A percentile compares a stretch with the other conserved stretches of the same genome.
Conservation (phyloP, 2,113 vertebrate genomes). For the Xiphophorus maculatus region DNA sequence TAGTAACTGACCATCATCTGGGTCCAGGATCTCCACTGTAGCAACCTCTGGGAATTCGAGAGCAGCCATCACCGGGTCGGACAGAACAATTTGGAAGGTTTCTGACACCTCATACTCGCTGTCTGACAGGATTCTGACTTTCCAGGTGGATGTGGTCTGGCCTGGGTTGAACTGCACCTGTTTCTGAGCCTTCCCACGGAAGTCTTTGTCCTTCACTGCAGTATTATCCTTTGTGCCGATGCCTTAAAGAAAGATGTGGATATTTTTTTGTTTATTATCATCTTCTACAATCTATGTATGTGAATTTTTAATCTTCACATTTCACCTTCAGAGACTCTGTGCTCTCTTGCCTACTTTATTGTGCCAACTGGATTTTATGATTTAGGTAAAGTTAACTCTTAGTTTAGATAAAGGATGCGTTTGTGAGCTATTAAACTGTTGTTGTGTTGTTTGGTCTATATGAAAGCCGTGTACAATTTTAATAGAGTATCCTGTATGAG, state of each 20-base stretch:
- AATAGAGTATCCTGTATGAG: not conserved
- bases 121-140: conserved; percentile 87
- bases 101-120: conserved; percentile 87
- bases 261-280: not conserved
- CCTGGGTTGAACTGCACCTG: conserved; percentile 98
- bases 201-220: conserved; percentile 90
- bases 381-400: not conserved
- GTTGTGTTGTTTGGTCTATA: not conserved
- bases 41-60: conserved; percentile 86
- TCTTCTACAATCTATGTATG: not conserved
- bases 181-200: conserved; percentile 91
- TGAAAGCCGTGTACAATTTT: not conserved
- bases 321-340: not conserved
- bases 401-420: not conserved
- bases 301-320: not conserved
- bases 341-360: not conserved
- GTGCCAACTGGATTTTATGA: not conserved
- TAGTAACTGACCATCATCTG: conserved; percentile 87
- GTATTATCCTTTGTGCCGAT: conserved; percentile 90
- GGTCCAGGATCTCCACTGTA: conserved; percentile 90
- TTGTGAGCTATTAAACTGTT: not conserved
- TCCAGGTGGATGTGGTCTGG: conserved; percentile 89
- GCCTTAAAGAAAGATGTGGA: conserved; percentile 71
- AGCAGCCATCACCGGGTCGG: conserved; percentile 91
- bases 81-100: conserved; percentile 89